Evolutionary conservation across 2,113 vertebrate species (phyloP), one percentile per base, ranked within the genome.

Genomic region (Sclerurus mexicanus): DNA sequence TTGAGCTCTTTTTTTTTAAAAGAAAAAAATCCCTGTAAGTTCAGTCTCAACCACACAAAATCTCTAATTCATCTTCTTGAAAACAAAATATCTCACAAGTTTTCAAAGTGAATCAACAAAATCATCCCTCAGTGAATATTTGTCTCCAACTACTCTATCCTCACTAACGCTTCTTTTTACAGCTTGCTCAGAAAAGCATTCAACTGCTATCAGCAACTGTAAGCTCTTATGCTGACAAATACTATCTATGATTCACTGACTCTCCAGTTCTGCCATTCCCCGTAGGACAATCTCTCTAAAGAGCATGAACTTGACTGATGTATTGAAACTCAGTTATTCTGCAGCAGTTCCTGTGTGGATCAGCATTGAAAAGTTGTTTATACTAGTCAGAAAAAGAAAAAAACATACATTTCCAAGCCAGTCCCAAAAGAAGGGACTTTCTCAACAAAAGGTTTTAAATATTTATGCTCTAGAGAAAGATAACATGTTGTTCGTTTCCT

Each of bases 191-290:
- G 60, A 95, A 93, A 83, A 87, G 31, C 75, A 86, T 66, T 83
- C 50, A 93, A 75, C 69, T 59, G 35, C 52, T 90, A 66, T 88
- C 83, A 95, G 67, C 60, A 85, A 52, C 85, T 91, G 60, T 87
- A 97, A 93, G 59, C 46, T 95, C 68, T 88, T 63, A 44, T 24
- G 71, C 24, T 96, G 93, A 96, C 85, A 96, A 96, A 93, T 64
- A 71, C 76, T 90, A 88, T 85, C 85, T 72, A 39, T 94, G 95
- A 97, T 75, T 66, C 68, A 91, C 77, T 63, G 69, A 73, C 58
- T 97, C 75, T 93, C 7, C 3, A 47, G 58, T 90, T 93, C 69
- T 96, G 56, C 50, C 63, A 74, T 50, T 97, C 89, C 62, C 66
- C 25, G 44, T 78, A 88, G 84, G 55, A 60, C 27, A 85, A 44